Evolutionary conservation across 2,113 vertebrate genomes (phyloP).

Genomic region (Pseudopodoces humilis): DNA sequence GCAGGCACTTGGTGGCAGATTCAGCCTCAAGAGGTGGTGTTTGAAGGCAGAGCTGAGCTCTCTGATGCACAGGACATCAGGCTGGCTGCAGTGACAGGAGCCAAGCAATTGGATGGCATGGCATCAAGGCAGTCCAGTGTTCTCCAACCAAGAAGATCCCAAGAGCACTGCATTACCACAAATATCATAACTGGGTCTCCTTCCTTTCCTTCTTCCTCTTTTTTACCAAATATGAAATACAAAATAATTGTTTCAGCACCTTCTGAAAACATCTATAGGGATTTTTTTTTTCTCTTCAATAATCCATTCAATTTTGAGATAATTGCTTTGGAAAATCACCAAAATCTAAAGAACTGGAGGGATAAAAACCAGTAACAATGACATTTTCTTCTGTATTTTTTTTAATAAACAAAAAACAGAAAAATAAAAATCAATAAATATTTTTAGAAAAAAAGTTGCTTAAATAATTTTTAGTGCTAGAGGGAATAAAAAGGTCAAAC

Average conservation of each 20-base stretch:
- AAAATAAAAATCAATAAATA: background rate
- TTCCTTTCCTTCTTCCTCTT: background rate
- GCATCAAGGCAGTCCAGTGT: no score
- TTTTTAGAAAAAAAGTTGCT: background rate
- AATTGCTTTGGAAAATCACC: background rate
- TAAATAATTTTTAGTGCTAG: background rate
- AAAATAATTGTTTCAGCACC: background rate
- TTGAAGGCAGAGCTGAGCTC: background rate
- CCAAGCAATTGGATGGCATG: no score
- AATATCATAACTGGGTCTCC: background rate
- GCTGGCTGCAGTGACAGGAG: background rate
- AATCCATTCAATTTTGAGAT: background rate
- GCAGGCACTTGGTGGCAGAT: fast-evolving
- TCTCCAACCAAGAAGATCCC: background rate
- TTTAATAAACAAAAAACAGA: background rate
- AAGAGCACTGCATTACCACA: background rate
- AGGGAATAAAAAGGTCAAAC: background rate
- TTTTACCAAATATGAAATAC: background rate
- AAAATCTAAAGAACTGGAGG: background rate
- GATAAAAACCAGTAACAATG: background rate
- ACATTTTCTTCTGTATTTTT: background rate
- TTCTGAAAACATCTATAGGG: background rate
- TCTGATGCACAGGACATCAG: background rate
- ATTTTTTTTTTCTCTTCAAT: background rate
- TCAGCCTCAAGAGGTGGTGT: background rate